These are phyloP conservation scores for Vireo griseus DNA, from an alignment of 2,797 vertebrate genomes.

Conservation along the genomic window DNA sequence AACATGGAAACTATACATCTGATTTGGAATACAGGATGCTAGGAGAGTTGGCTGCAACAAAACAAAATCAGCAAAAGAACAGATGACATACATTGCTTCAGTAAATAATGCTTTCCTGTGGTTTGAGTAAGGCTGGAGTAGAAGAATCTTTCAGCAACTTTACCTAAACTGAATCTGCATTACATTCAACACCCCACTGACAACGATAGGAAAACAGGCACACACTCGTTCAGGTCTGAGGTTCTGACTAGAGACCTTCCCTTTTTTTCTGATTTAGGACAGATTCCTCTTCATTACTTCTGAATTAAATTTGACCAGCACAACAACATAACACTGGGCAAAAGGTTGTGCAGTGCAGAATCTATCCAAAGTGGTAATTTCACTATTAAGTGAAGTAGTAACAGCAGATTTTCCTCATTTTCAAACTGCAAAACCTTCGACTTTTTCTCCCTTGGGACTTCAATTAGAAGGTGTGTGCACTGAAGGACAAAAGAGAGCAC, in stretches of 20 bases:
- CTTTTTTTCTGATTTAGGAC: not conserved
- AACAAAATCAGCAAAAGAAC: not conserved
- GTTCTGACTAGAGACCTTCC: not conserved
- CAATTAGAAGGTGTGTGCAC: not conserved
- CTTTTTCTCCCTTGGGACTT: not conserved
- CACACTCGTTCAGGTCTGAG: not conserved
- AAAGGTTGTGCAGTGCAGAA: not conserved
- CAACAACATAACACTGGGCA: not conserved
- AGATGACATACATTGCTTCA: not conserved
- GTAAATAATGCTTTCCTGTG: not conserved
- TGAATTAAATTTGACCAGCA: not conserved
- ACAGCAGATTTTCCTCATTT: not conserved
- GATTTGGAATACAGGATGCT: not conserved
- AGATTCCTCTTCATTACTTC: not conserved
- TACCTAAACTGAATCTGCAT: not conserved
- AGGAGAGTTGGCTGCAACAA: not conserved
- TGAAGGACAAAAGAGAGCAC: not conserved
- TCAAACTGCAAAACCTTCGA: not conserved
- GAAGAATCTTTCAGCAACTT: conserved; percentile 6
- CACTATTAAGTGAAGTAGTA: not conserved
- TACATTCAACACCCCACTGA: not conserved
- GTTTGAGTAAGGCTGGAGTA: not conserved
- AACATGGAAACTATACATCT: not conserved
- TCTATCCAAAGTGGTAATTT: not conserved
- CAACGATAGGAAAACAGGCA: not conserved